A percentile compares a stretch with the other conserved stretches of the same genome.
Conservation (phyloP, 2,888 invertebrate genomes). For the Ctenicera cuprea region DNA sequence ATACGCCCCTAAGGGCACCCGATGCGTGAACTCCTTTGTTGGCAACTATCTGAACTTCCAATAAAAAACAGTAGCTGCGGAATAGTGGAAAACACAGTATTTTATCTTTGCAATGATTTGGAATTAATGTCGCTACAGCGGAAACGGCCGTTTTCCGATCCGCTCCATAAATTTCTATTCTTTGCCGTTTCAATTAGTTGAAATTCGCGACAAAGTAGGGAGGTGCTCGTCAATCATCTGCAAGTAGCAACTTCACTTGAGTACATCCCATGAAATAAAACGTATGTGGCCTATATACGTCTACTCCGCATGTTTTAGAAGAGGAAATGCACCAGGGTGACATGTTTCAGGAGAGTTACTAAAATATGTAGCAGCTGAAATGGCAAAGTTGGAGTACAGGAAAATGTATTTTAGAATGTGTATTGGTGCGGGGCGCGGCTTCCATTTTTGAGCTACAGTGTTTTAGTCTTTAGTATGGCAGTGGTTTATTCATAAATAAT, state of each 20-base stretch:
- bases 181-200: neutral
- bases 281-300: neutral
- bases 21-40: neutral
- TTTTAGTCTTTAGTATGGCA: too few species aligned
- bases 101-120: slow-evolving; percentile 13
- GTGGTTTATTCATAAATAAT: too few species aligned
- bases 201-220: neutral
- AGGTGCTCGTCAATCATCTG: neutral
- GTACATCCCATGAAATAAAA: neutral
- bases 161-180: slow-evolving; percentile 11
- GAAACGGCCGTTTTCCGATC: neutral
- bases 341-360: neutral
- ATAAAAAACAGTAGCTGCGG: neutral
- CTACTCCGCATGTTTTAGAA: neutral
- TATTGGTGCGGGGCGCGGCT: too few species aligned
- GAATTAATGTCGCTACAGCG: neutral
- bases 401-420: too few species aligned
- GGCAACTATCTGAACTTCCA: neutral
- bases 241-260: neutral
- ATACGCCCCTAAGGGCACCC: neutral
- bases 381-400: too few species aligned
- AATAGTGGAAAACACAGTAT: neutral
- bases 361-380: too few species aligned
- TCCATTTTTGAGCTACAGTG: too few species aligned
- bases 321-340: neutral